A percentile compares a stretch with the other conserved stretches of the same genome.
phyloP scores from a whole-genome alignment of 2,888 invertebrate genomes.

The Aporophyla nigra region DNA sequence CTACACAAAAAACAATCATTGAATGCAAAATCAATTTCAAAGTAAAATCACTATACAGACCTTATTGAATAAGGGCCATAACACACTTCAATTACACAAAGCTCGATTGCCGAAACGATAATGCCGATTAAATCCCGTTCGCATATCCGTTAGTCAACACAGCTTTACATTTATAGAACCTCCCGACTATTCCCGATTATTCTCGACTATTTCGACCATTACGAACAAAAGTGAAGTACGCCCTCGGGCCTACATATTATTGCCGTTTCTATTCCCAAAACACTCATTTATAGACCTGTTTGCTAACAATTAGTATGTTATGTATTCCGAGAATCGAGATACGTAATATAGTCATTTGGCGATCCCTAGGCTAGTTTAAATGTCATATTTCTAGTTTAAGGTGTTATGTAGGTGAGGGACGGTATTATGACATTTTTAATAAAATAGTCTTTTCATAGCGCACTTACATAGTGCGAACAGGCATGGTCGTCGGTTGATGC shows the following conservation, averaged over 20 bases:
- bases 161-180: slow-evolving; percentile 65
- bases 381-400: slow-evolving; percentile 16
- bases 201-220: slow-evolving; percentile 66
- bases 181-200: slow-evolving; percentile 12
- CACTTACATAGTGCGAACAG: too few relatives aligned
- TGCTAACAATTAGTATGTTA: slow-evolving; percentile 54
- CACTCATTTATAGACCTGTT: slow-evolving; percentile 49
- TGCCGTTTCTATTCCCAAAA: slow-evolving; percentile 52
- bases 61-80: background rate
- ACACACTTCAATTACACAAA: slow-evolving; percentile 39
- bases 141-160: slow-evolving; percentile 22
- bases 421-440: background rate
- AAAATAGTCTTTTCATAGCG: background rate
- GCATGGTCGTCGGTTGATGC: too few relatives aligned
- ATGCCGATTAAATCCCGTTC: slow-evolving; percentile 17
- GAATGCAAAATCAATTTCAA: slow-evolving; percentile 11
- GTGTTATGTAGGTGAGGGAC: background rate
- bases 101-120: slow-evolving; percentile 9
- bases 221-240: slow-evolving; percentile 64
- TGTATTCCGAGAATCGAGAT: slow-evolving; percentile 41
- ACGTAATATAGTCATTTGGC: slow-evolving; percentile 13
- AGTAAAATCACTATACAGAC: background rate
- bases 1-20: background rate
- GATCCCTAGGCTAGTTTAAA: slow-evolving; percentile 36
- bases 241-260: slow-evolving; percentile 54